A percentile compares a stretch with the other conserved stretches of the same genome.
These are phyloP conservation scores for Petrolisthes cinctipes DNA, from an alignment of 2,888 invertebrate species.

Conservation along the genomic window DNA sequence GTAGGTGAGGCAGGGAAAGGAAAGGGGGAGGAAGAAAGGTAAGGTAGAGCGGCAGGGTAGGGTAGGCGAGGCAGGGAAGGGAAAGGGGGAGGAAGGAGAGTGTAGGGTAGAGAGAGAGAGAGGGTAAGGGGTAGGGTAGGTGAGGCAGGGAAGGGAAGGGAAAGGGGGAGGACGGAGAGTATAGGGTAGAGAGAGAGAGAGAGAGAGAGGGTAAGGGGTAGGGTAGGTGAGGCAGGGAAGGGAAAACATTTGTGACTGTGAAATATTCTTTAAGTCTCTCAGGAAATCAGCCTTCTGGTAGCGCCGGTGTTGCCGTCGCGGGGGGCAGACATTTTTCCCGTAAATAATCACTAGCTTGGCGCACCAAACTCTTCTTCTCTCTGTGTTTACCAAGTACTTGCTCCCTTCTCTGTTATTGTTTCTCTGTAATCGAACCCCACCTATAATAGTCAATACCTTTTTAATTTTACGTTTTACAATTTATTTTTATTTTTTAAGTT, in stretches of 20 bases:
- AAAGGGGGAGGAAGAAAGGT: neutral
- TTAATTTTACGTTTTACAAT: too few species aligned
- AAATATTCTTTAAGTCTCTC: constrained; percentile 53
- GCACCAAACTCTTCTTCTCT: too few species aligned
- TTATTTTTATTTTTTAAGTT: too few species aligned
- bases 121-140: neutral
- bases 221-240: neutral
- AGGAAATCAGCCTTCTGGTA: constrained; percentile 55
- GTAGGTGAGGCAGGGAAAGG: neutral
- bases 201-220: neutral
- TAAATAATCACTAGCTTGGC: constrained; percentile 32
- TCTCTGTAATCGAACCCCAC: too few species aligned
- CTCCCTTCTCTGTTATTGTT: too few species aligned
- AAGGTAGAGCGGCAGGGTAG: neutral
- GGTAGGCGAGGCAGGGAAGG: neutral
- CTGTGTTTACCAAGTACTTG: too few species aligned
- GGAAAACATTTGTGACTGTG: constrained; percentile 54
- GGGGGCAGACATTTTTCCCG: constrained; percentile 21
- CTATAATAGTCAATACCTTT: too few species aligned
- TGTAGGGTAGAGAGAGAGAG: constrained; percentile 22
- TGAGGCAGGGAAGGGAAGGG: neutral
- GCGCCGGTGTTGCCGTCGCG: constrained; percentile 40
- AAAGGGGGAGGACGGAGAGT: neutral
- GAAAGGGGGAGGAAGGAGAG: neutral
- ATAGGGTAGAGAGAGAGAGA: constrained; percentile 9